Evolutionary conservation across 2,888 invertebrate genomes (phyloP), one percentile per base, ranked within the genome.

Genomic region (Tryphoninae sp.): DNA sequence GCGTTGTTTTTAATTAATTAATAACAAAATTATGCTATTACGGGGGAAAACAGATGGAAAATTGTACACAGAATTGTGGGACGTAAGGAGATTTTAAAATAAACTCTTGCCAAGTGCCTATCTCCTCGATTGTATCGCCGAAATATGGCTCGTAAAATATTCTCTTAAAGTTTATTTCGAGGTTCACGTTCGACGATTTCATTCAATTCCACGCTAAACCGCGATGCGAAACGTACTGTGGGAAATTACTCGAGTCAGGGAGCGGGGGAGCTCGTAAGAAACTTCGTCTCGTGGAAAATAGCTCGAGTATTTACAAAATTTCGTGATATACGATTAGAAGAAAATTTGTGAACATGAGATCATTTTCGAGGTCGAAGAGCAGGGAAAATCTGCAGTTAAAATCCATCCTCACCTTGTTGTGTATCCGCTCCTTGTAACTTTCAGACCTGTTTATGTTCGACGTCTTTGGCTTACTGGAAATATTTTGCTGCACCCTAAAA

Each of bases 401-500:
- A 23, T 59, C 26, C 11, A 76, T 82, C 78, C 78, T 92, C 86
- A 93, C 93, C 92, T 92, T 93, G 85, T 92, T 91, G 87, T 93
- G 93, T 88, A 95, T 93, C 87, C 95, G 93, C 90, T 95, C 95
- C 91, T 95, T 95, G 91, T 95, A 95, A 90, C 96, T 96, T 91
- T 96, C 96, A 83, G 96, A 96, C 85, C 96, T 93, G 90, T 95
- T 95, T 86, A 94, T 92, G 87, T 91, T 92, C 85, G 91, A 91
- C 86, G 91, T 91, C 91, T 92, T 92, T 92, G 92, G 92, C 90
- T 92, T 92, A 89, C 89, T 91, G 89, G 92, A 90, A 89, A 92
- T 89, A 89, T 91, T 91, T 89, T 92, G 91, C 88, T 91, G 91
- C 88, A 92, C 90, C 91, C 92, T 92, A 83, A 81, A 81, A 62